These are phyloP conservation scores for Conus ventricosus DNA, from an alignment of 1,140 invertebrate genomes.

Conservation along the genomic window DNA sequence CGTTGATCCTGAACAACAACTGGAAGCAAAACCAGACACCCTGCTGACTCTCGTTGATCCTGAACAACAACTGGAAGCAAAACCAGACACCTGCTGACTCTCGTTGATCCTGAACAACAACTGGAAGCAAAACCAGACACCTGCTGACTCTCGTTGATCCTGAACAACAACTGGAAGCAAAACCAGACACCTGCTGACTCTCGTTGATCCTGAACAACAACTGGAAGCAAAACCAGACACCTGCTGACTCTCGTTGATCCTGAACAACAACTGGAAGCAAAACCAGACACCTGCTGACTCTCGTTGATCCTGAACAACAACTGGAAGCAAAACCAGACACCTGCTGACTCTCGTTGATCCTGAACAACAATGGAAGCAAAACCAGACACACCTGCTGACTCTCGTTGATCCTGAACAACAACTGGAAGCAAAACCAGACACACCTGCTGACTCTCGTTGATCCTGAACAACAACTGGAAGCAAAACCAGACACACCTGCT, in stretches of 20 bases:
- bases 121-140: too few species aligned
- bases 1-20: constrained; percentile 71
- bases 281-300: constrained; percentile 58
- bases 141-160: constrained; percentile 70
- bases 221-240: too few species aligned
- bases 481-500: constrained; percentile 54
- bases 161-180: too few species aligned
- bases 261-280: too few species aligned
- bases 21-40: too few species aligned
- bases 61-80: too few species aligned
- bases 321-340: too few species aligned
- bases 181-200: constrained; percentile 58
- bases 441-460: constrained; percentile 68
- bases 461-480: too few species aligned
- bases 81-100: constrained; percentile 58
- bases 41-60: constrained; percentile 70
- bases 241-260: constrained; percentile 70
- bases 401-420: constrained; percentile 72
- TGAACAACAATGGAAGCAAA: too few species aligned
- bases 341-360: constrained; percentile 70
- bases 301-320: constrained; percentile 72
- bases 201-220: constrained; percentile 72
- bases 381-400: constrained; percentile 62
- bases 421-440: too few species aligned
- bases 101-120: constrained; percentile 72